A percentile compares a stretch with the other conserved stretches of the same genome.
Conservation (phyloP, 2,113 vertebrate species). For the Larimichthys polyactis region DNA sequence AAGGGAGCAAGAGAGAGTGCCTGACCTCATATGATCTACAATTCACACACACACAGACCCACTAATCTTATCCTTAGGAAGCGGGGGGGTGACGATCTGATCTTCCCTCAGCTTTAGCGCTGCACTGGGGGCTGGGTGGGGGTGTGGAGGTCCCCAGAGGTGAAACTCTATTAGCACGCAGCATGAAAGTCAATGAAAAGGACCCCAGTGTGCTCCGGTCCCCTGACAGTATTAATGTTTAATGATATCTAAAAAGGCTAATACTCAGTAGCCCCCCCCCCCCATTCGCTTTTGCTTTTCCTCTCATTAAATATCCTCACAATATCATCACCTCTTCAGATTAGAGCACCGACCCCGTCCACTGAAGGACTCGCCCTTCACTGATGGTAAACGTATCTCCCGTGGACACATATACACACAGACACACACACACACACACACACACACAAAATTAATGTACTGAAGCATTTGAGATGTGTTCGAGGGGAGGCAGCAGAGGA, state of each 20-base stretch:
- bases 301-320: slow-evolving; percentile 71
- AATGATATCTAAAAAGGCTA: slow-evolving; percentile 83
- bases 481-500: slow-evolving; percentile 7
- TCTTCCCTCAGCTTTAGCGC: slow-evolving; percentile 41
- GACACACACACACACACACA: background rate
- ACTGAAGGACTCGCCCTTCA: slow-evolving; percentile 67
- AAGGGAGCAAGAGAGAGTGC: slow-evolving; percentile 34
- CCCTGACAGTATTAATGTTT: slow-evolving; percentile 82
- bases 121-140: slow-evolving; percentile 18
- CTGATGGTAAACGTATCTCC: slow-evolving; percentile 24
- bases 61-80: slow-evolving; percentile 73
- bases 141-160: slow-evolving; percentile 67
- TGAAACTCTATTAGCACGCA: slow-evolving; percentile 79
- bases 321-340: slow-evolving; percentile 73
- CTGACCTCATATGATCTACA: slow-evolving; percentile 45
- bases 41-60: slow-evolving; percentile 7
- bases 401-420: background rate
- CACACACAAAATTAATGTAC: background rate
- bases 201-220: slow-evolving; percentile 71
- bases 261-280: slow-evolving; percentile 50
- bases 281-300: slow-evolving; percentile 52
- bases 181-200: slow-evolving; percentile 79
- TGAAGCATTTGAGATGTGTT: slow-evolving; percentile 14
- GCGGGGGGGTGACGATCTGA: slow-evolving; percentile 52
- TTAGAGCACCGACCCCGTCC: slow-evolving; percentile 71